phyloP scores from a whole-genome alignment of 30 jellyfish, hydroid and myxozoan species.

The Aurelia coerulea region DNA sequence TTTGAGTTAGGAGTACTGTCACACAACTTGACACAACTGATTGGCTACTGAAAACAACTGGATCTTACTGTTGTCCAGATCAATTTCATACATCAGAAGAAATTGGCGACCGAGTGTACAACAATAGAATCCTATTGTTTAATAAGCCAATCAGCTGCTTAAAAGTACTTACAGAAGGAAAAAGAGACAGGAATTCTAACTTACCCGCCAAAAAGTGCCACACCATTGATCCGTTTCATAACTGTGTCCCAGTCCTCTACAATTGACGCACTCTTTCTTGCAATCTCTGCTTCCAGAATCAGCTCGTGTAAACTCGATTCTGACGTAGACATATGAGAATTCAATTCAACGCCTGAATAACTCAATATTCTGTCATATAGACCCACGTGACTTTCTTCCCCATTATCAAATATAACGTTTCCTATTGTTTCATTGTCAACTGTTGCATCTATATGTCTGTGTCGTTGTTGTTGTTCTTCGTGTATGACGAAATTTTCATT shows the following conservation, averaged over 20 bases:
- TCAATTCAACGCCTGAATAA: conserved; percentile 60
- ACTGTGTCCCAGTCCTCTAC: conserved; percentile 83
- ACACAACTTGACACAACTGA: too few species aligned
- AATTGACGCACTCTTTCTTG: conserved; percentile 30
- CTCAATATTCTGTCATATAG: conserved; percentile 51
- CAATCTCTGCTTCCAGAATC: conserved; percentile 65
- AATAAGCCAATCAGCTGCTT: too few species aligned
- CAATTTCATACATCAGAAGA: too few species aligned
- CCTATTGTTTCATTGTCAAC: conserved; percentile 48
- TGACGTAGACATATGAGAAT: conserved; percentile 47
- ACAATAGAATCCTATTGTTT: too few species aligned
- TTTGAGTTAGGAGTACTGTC: too few species aligned
- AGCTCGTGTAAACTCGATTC: conserved; percentile 69
- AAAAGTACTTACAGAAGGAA: too few species aligned
- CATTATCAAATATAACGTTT: conserved; percentile 29
- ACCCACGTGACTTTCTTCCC: conserved; percentile 11
- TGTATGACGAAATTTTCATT: neutral
- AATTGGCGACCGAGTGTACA: too few species aligned
- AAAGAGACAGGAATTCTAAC: neutral
- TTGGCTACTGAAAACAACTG: too few species aligned
- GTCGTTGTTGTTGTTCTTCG: neutral
- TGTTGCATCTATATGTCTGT: conserved; percentile 22
- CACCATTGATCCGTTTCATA: conserved; percentile 77
- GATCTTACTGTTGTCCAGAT: too few species aligned
- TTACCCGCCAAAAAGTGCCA: conserved; percentile 84